Percentiles rank a stretch among this genome's conserved stretches.
These are phyloP conservation scores for Drosophila anceps DNA, from an alignment of 2,888 invertebrate species.

Conservation along the genomic window DNA sequence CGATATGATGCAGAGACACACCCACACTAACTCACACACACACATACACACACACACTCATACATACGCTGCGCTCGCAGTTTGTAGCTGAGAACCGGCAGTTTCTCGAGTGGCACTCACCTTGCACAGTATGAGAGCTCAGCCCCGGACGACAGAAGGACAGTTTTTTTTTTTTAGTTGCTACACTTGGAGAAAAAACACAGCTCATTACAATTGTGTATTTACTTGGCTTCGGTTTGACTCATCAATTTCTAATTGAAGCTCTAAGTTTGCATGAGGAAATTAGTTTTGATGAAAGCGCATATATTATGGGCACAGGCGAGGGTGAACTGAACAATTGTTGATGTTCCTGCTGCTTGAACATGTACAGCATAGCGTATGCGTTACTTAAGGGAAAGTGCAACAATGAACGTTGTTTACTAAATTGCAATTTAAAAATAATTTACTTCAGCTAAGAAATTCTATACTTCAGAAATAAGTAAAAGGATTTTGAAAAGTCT, in stretches of 20 bases:
- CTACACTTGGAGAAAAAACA: neutral
- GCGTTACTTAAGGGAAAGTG: too few species aligned
- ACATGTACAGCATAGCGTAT: neutral
- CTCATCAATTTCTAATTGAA: neutral
- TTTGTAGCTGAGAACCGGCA: slow-evolving; percentile 41
- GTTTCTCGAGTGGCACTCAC: slow-evolving; percentile 77
- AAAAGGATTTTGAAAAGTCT: too few species aligned
- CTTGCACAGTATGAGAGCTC: slow-evolving; percentile 57
- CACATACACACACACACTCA: slow-evolving; percentile 19
- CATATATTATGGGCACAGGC: neutral
- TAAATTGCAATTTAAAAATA: too few species aligned
- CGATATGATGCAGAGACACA: slow-evolving; percentile 55
- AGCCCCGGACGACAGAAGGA: slow-evolving; percentile 54
- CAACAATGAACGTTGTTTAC: too few species aligned
- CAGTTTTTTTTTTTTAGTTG: slow-evolving; percentile 26
- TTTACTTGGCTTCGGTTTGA: neutral
- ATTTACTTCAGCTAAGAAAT: too few species aligned
- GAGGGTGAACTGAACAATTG: neutral
- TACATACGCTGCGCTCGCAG: slow-evolving; percentile 16
- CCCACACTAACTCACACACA: slow-evolving; percentile 26
- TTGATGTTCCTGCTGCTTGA: neutral
- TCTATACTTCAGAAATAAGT: too few species aligned
- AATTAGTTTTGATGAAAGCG: neutral
- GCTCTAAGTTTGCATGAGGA: neutral
- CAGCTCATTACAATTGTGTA: neutral